phyloP scores from a whole-genome alignment of 2,888 invertebrate genomes.

The Drosophila hamatofila region DNA sequence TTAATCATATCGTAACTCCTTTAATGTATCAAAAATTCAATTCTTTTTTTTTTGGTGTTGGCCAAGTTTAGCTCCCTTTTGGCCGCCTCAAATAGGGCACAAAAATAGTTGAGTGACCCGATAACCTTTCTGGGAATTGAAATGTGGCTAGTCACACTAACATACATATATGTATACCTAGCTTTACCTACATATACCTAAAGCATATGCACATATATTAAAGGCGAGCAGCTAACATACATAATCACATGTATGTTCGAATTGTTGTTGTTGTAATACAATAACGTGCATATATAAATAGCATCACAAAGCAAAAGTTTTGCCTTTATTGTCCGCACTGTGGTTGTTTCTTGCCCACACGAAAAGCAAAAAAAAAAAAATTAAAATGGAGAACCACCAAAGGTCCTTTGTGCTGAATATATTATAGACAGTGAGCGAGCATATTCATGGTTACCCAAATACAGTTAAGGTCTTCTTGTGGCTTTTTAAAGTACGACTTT shows the following conservation, averaged over 20 bases:
- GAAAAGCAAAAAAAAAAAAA: conserved; percentile 25
- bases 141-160: neutral
- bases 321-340: conserved; percentile 65
- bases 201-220: conserved; percentile 41
- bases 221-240: conserved; percentile 6
- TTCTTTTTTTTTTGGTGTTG: conserved; percentile 2
- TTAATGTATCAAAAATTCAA: neutral
- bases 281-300: conserved; percentile 51
- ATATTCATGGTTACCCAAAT: conserved; percentile 39
- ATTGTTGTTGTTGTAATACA: conserved; percentile 18
- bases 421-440: conserved; percentile 14
- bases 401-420: conserved; percentile 41
- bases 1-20: neutral
- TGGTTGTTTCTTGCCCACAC: conserved; percentile 32
- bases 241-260: neutral
- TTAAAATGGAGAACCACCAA: conserved; percentile 31
- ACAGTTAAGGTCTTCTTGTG: conserved; percentile 25
- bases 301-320: conserved; percentile 68
- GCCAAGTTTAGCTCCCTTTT: conserved; percentile 3
- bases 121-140: conserved; percentile 33
- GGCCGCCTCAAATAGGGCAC: conserved; percentile 56
- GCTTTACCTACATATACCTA: neutral
- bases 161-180: neutral
- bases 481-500: conserved; percentile 18
- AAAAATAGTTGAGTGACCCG: conserved; percentile 56